Evolutionary conservation across 1,140 invertebrate genomes (phyloP).

Genomic region (Zaprionus gabonicus): DNA sequence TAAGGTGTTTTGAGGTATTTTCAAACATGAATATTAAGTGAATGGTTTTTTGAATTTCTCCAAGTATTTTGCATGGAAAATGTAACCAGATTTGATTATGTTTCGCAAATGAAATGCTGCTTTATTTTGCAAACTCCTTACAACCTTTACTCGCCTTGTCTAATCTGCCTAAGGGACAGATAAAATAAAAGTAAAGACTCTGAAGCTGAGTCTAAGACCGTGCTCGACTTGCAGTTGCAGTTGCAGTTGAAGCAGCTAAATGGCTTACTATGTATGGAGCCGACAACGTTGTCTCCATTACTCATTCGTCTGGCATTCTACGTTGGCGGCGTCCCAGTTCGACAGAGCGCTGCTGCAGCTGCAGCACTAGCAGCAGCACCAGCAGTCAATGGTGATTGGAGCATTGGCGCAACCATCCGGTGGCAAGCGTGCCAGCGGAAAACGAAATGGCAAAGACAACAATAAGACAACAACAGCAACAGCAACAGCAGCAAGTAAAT

Average conservation of each 20-base stretch:
- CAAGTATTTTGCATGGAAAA: not conserved
- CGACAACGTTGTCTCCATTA: constrained; percentile 26
- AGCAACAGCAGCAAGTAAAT: constrained; percentile 45
- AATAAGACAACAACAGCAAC: constrained; percentile 34
- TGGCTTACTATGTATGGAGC: constrained; percentile 6
- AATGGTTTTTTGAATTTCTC: not conserved
- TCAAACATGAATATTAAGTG: no score
- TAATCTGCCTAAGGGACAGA: not conserved
- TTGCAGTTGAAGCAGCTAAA: not conserved
- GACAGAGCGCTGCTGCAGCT: constrained; percentile 29
- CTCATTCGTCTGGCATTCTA: constrained; percentile 61
- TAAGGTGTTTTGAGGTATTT: no score
- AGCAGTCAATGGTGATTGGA: constrained; percentile 23
- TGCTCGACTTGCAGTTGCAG: not conserved
- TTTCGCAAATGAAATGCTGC: not conserved
- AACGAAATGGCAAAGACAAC: constrained; percentile 53
- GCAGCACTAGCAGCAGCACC: constrained; percentile 8
- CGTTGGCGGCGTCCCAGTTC: constrained; percentile 47
- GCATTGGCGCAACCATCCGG: constrained; percentile 39
- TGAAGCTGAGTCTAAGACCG: not conserved
- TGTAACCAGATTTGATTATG: not conserved
- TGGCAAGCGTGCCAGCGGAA: constrained; percentile 35
- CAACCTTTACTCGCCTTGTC: not conserved
- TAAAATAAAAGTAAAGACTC: not conserved
- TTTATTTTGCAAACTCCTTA: not conserved